These are phyloP conservation scores for Lycorma delicatula DNA, from an alignment of 1,140 invertebrate genomes.

Conservation along the genomic window DNA sequence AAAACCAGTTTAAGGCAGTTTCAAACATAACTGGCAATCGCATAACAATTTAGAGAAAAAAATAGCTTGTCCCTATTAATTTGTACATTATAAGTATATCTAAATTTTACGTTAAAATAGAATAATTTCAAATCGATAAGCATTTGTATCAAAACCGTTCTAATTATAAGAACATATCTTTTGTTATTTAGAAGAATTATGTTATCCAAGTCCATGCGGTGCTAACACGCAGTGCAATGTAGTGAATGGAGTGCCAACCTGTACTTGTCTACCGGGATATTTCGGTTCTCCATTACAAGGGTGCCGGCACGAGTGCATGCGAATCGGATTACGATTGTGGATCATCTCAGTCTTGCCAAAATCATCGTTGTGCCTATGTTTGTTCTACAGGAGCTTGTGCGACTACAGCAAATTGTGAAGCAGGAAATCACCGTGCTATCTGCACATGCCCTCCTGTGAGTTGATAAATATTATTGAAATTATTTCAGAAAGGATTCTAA, in stretches of 20 bases:
- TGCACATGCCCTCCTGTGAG: slow-evolving; percentile 72
- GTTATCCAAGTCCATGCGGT: slow-evolving; percentile 70
- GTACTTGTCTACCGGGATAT: slow-evolving; percentile 62
- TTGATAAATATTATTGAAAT: background rate
- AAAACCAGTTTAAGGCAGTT: too few species aligned
- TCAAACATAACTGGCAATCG: too few species aligned
- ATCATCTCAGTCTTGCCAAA: slow-evolving; percentile 57
- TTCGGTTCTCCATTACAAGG: slow-evolving; percentile 61
- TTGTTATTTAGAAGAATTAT: slow-evolving; percentile 59
- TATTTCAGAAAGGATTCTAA: too few species aligned
- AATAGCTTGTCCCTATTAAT: too few species aligned
- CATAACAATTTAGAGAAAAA: too few species aligned
- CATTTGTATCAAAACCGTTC: too few species aligned
- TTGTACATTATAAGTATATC: too few species aligned
- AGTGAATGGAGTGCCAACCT: slow-evolving; percentile 61
- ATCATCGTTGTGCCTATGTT: slow-evolving; percentile 67
- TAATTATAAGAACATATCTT: too few species aligned
- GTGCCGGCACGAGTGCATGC: slow-evolving; percentile 69
- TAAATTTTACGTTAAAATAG: too few species aligned
- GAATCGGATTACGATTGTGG: slow-evolving; percentile 65
- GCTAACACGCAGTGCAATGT: slow-evolving; percentile 70
- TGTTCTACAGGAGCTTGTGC: slow-evolving; percentile 64
- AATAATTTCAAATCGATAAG: too few species aligned
- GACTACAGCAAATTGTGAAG: slow-evolving; percentile 66
- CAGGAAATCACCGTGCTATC: slow-evolving; percentile 62